Evolutionary conservation across 2,797 vertebrate species (phyloP).

Genomic region (Yasuhikotakia modesta): DNA sequence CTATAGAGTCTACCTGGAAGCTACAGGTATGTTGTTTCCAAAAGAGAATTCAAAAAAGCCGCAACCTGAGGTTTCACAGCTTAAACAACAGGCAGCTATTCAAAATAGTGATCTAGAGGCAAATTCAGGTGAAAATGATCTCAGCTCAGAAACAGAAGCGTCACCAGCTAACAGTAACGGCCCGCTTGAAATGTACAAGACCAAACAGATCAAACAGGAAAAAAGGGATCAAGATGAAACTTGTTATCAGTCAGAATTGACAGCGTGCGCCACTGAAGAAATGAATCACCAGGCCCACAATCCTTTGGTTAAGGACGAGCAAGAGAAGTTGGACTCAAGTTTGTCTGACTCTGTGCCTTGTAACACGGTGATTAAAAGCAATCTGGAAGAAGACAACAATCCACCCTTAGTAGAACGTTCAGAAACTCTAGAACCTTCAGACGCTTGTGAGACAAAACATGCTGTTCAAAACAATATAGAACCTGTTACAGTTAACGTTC

Average conservation of each 20-base stretch:
- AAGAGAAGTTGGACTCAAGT: conserved; percentile 61
- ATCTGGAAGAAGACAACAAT: conserved; percentile 64
- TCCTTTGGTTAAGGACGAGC: conserved; percentile 55
- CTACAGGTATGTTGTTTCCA: conserved; percentile 59
- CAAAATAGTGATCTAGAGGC: conserved; percentile 51
- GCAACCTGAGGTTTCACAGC: conserved; percentile 33
- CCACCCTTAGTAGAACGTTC: conserved; percentile 44
- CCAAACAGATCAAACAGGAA: conserved; percentile 70
- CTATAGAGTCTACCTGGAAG: conserved; percentile 80
- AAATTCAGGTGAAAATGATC: conserved; percentile 39
- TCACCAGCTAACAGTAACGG: conserved; percentile 6
- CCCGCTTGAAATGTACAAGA: conserved; percentile 44
- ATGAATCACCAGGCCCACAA: conserved; percentile 24
- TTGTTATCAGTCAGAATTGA: conserved; percentile 36
- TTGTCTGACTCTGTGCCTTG: conserved; percentile 65
- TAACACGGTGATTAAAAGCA: conserved; percentile 76
- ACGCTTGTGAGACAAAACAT: conserved; percentile 30
- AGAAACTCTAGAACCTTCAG: conserved; percentile 1
- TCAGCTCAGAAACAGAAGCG: conserved; percentile 32
- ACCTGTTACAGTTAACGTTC: conserved; percentile 16
- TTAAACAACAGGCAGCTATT: conserved; percentile 53
- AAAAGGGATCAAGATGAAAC: conserved; percentile 55
- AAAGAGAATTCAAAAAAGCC: conserved; percentile 45
- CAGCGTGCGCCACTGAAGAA: conserved; percentile 17
- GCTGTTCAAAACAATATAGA: conserved; percentile 11